phyloP scores from a whole-genome alignment of 2,797 vertebrate genomes.

The Sebastes trivittatus region DNA sequence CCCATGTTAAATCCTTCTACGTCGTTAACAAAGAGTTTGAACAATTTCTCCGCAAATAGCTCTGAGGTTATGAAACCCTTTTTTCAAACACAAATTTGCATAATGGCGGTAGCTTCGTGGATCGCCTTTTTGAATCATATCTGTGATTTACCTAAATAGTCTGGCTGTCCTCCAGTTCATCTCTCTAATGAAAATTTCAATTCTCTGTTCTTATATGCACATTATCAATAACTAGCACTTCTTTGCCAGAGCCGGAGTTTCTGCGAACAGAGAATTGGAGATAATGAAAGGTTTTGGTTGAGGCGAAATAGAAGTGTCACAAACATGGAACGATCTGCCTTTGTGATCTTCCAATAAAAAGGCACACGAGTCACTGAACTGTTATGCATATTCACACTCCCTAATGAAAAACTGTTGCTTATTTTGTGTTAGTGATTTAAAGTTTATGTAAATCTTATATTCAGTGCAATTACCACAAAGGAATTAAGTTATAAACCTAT shows the following conservation, averaged over 20 bases:
- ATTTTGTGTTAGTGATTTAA: background rate
- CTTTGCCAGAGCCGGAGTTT: constrained; percentile 33
- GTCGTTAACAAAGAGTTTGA: constrained; percentile 79
- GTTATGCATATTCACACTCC: background rate
- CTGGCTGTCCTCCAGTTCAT: constrained; percentile 75
- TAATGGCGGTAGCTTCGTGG: constrained; percentile 68
- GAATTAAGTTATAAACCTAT: background rate
- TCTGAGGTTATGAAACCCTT: constrained; percentile 81
- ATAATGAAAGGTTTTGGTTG: constrained; percentile 46
- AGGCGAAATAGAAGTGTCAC: constrained; percentile 41
- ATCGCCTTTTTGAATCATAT: constrained; percentile 70
- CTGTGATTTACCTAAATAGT: constrained; percentile 79
- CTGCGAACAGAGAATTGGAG: constrained; percentile 19
- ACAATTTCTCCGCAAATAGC: constrained; percentile 80
- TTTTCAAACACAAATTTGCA: constrained; percentile 78
- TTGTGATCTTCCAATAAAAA: constrained; percentile 24
- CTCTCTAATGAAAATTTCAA: constrained; percentile 76
- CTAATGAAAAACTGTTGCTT: background rate
- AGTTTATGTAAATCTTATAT: constrained; percentile 34
- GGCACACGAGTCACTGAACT: background rate
- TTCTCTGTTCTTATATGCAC: constrained; percentile 64
- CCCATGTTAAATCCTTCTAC: constrained; percentile 75
- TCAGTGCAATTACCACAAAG: background rate
- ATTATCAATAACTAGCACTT: constrained; percentile 69
- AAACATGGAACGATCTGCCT: constrained; percentile 37